A percentile compares a stretch with the other conserved stretches of the same genome.
Evolutionary conservation across 1,140 invertebrate genomes (phyloP).

Genomic region (Cyclina sinensis): DNA sequence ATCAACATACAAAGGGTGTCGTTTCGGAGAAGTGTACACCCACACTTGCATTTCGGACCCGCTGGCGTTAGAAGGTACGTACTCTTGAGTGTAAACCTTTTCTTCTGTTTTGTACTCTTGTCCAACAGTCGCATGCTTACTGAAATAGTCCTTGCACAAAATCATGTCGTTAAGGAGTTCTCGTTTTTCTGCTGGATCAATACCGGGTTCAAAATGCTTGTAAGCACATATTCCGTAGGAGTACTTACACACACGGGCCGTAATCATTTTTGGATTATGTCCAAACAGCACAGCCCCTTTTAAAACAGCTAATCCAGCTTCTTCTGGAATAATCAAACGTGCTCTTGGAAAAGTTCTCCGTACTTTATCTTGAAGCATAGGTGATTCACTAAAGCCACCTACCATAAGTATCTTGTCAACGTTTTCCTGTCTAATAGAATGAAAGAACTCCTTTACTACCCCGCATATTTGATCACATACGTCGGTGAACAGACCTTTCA

Average conservation of each 20-base stretch:
- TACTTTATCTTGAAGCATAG: constrained; percentile 44
- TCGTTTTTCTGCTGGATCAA: constrained; percentile 47
- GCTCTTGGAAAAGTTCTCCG: constrained; percentile 2
- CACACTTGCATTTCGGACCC: not conserved
- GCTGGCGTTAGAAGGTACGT: constrained; percentile 25
- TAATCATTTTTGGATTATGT: constrained; percentile 53
- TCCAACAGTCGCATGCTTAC: constrained; percentile 27
- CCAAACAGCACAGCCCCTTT: constrained; percentile 61
- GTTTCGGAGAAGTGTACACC: constrained; percentile 12
- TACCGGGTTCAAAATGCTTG: constrained; percentile 55
- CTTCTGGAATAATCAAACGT: constrained; percentile 53
- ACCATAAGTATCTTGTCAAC: constrained; percentile 45
- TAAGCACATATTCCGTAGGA: constrained; percentile 42
- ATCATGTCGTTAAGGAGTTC: not conserved
- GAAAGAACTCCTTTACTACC: constrained; percentile 1
- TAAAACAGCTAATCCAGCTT: constrained; percentile 53
- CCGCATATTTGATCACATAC: not conserved
- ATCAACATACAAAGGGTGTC: constrained; percentile 30
- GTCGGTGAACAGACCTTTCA: constrained; percentile 12
- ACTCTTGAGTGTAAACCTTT: constrained; percentile 24
- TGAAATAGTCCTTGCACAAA: constrained; percentile 60
- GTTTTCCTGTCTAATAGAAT: not conserved
- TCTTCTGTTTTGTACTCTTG: constrained; percentile 45
- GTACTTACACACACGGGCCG: constrained; percentile 49
- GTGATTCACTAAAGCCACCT: constrained; percentile 54